Base-by-base conservation (phyloP, 2,888 invertebrate species). In the Leptopilina drosophilae region DNA sequence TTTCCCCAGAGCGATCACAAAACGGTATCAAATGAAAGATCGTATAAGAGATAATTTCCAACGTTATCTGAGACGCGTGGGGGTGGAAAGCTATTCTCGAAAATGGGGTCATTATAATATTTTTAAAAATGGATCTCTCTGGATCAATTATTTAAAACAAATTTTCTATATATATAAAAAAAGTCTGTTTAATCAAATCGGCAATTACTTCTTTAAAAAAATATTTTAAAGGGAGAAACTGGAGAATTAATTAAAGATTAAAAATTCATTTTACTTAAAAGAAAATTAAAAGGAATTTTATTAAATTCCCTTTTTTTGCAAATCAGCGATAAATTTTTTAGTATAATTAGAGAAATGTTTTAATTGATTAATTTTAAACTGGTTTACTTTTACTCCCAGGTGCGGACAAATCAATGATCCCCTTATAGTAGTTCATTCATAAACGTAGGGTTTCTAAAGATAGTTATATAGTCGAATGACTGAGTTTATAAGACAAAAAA, bases 341-440 rank as follows among this genome's bases (percentile, higher is more conserved):
- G 20, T 33, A 33, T 33, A 33, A 33, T 33, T 33, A 33, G 3
- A 33, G 5, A 33, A 33, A 33, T 4, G 3, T 3, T 33, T 33
- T 33, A 20, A 59, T 15, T 59, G 59, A 59, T 59, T 59, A n/a
- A n/a, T 59, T 59, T 59, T 15, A 15, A 15, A 8, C 49, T 5
- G 42, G 14, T 67, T 67, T 12, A 67, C 46, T 67, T 67, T 20
- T 67, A 11, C 67, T 67, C 46, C 15, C 67, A 20, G 20, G 49
- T 40, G 33, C 33, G 11, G 46, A 49, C 11, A 46, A 67, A 67
- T 67, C 49, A 49, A 67, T 67, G 15, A 67, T 67, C 40, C 20
- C 40, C 46, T 67, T 67, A 67, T 46, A 67, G 20, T 46, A 20
- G 67, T 49, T 46, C 67, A 67, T 67, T 67, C 67, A 49, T 20